These are phyloP conservation scores for Crematogaster levior DNA, from an alignment of 2,888 invertebrate species.

Conservation along the genomic window DNA sequence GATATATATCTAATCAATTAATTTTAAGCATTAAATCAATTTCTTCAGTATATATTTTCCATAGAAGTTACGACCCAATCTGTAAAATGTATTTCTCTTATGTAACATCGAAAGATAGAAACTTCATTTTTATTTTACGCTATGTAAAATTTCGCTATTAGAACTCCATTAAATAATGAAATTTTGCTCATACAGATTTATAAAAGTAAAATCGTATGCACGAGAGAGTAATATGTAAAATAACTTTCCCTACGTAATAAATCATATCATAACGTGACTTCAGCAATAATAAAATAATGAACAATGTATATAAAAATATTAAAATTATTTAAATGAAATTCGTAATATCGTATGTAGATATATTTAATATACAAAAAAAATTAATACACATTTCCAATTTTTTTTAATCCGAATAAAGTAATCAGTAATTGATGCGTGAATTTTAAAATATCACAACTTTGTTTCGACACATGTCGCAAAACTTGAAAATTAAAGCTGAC, in stretches of 20 bases:
- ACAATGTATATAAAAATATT: not conserved
- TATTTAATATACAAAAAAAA: not conserved
- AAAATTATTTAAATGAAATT: not conserved
- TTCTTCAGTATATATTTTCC: not conserved
- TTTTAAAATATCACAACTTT: not conserved
- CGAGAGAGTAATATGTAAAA: slow-evolving; percentile 1
- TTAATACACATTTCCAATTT: not conserved
- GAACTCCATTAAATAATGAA: not conserved
- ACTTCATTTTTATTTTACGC: slow-evolving; percentile 7
- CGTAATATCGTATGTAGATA: not conserved
- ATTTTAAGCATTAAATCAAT: not conserved
- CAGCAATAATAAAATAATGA: not conserved
- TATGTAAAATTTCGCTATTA: too few relatives aligned
- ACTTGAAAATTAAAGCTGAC: not conserved
- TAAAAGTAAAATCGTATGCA: slow-evolving; percentile 8
- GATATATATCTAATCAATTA: slow-evolving; percentile 3
- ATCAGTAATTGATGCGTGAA: not conserved
- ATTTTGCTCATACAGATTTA: not conserved
- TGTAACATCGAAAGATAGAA: not conserved
- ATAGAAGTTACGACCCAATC: not conserved
- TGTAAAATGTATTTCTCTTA: not conserved
- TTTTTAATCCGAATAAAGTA: not conserved
- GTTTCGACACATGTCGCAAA: not conserved
- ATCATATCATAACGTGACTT: not conserved
- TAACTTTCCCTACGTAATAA: slow-evolving; percentile 23